Conservation (phyloP, 2,797 vertebrate species). For the Ambastaia sidthimunki region DNA sequence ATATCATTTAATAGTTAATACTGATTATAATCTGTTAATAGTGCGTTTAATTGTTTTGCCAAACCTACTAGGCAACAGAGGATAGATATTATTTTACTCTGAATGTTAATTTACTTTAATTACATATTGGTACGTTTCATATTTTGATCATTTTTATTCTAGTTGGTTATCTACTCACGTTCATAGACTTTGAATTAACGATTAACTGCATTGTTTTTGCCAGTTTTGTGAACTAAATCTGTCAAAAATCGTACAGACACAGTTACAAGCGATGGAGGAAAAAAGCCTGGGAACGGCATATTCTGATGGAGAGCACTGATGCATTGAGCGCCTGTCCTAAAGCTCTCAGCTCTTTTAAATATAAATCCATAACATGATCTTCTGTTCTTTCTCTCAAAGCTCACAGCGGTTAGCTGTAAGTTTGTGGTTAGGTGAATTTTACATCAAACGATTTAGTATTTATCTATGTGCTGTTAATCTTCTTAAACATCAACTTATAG, state of each 20-base stretch:
- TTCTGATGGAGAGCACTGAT: constrained; percentile 57
- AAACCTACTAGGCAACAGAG: neutral
- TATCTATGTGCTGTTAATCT: constrained; percentile 24
- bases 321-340: constrained; percentile 33
- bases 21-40: constrained; percentile 22
- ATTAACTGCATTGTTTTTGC: constrained; percentile 63
- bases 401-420: neutral
- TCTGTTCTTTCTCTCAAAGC: neutral
- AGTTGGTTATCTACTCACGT: constrained; percentile 8
- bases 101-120: neutral
- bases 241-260: constrained; percentile 69
- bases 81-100: neutral
- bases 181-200: constrained; percentile 59
- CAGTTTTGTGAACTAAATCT: constrained; percentile 73
- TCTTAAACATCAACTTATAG: constrained; percentile 16
- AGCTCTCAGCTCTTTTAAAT: constrained; percentile 35
- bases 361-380: constrained; percentile 20
- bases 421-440: constrained; percentile 15
- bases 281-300: constrained; percentile 63
- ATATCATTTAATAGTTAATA: constrained; percentile 5
- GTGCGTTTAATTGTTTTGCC: constrained; percentile 7
- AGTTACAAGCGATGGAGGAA: constrained; percentile 63
- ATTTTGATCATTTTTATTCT: neutral
- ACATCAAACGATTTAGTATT: neutral
- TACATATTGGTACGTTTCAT: neutral